Conservation (phyloP, 2,797 vertebrate species). For the Echeneis naucrates region DNA sequence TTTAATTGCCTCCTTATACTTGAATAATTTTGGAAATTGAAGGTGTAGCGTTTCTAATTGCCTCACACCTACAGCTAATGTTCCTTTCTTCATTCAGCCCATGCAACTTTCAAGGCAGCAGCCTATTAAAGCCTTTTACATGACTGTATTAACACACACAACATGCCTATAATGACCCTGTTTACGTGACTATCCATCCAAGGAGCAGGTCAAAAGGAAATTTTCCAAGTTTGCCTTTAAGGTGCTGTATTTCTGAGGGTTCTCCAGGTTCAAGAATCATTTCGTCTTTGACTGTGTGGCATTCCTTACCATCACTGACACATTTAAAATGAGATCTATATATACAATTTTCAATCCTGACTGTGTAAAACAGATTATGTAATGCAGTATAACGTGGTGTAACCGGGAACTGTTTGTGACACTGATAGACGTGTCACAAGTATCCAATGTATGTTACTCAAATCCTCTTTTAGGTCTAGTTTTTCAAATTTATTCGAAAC, state of each 20-base stretch:
- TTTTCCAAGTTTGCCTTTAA: background rate
- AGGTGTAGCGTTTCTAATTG: background rate
- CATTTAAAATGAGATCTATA: background rate
- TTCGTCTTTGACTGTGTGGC: background rate
- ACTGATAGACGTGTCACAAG: background rate
- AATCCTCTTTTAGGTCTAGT: background rate
- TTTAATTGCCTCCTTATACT: background rate
- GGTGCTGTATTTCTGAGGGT: background rate
- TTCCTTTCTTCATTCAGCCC: background rate
- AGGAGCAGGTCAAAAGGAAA: background rate
- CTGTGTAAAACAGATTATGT: background rate
- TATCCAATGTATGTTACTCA: background rate
- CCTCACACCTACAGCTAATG: background rate
- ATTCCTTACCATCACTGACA: background rate
- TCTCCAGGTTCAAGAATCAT: background rate
- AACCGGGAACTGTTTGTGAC: background rate
- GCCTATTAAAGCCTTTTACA: background rate
- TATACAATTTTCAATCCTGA: background rate
- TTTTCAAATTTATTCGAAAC: background rate
- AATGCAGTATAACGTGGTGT: background rate
- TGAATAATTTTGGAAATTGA: background rate
- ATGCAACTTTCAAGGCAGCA: background rate
- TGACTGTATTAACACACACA: background rate
- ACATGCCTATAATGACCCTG: background rate
- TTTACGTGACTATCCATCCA: background rate